Base-by-base conservation (phyloP, 2,888 invertebrate genomes). In the Heterodera filipjevi region DNA sequence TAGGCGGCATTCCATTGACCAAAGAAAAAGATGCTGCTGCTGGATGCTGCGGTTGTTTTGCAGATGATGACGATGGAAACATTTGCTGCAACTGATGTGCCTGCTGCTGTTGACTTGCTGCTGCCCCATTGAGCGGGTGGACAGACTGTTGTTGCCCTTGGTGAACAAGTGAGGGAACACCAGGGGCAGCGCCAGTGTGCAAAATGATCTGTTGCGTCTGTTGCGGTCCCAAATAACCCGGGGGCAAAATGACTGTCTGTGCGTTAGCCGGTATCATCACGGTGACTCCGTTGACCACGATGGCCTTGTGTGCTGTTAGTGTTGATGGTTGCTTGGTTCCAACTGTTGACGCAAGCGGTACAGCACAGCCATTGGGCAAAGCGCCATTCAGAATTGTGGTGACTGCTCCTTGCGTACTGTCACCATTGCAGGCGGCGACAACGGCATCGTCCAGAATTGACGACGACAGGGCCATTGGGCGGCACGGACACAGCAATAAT, bases 261-360 rank as follows among this genome's bases (percentile, higher is more conserved):
- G 79, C 76, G 30, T 72, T 72, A 35, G 71, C 77, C 14, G 79
- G 79, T 35, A 79, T 72, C 33, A 71, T 71, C 27, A 79, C 79
- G 27, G 79, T 79, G 35, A 59, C 53, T n/a, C 79, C 79, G n/a
- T 79, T 79, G 39, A 79, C 75, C 22, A 75, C 68, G 22, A 75
- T 75, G 46, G 75, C 75, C 30, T 75, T 66, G 14, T 75, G 75
- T 30, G 22, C 59, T 70, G 70, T 6, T 8, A n/a, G n/a, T n/a
- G n/a, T n/a, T n/a, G 70, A n/a, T 32, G 70, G 27, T 16, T 27
- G 10, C 8, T 5, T 53, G 27, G 30, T 49, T 33, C 8, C 39
- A n/a, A 19, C 53, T 49, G 35, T 46, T 39, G 39, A 19, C n/a
- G 53, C n/a, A 16, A 0, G 39, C 0, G 49, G 46, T 12, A 46